phyloP scores from a whole-genome alignment of 2,113 vertebrate species.

The Oncorhynchus gorbuscha region DNA sequence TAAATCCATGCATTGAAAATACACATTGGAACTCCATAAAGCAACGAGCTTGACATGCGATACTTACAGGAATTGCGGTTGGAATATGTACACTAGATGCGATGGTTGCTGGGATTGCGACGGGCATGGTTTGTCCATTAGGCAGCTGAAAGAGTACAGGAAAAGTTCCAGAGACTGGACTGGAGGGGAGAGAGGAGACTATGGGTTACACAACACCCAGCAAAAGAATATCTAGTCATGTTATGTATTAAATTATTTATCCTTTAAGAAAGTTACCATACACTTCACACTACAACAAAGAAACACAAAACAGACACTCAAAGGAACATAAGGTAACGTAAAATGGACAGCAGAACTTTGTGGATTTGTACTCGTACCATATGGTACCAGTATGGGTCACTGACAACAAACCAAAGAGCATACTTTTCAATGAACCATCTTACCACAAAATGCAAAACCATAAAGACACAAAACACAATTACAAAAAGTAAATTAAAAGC shows the following conservation, averaged over 20 bases:
- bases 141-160: constrained; percentile 97
- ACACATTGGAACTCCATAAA: neutral
- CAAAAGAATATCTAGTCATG: neutral
- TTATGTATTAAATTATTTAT: neutral
- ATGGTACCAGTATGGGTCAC: neutral
- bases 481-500: constrained; percentile 34
- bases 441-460: constrained; percentile 43
- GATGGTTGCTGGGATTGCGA: constrained; percentile 96
- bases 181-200: constrained; percentile 76
- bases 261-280: neutral
- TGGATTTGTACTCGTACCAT: constrained; percentile 12
- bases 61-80: constrained; percentile 94
- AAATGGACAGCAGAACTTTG: neutral
- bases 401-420: constrained; percentile 46
- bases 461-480: constrained; percentile 40
- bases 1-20: neutral
- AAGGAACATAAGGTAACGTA: neutral
- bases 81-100: constrained; percentile 96
- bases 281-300: neutral
- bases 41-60: neutral
- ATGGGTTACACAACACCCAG: constrained; percentile 16
- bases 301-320: neutral
- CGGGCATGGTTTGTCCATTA: constrained; percentile 97
- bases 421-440: constrained; percentile 1
- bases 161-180: constrained; percentile 94